Evolutionary conservation across 2,888 invertebrate species (phyloP), one percentile per base, ranked within the genome.

Genomic region (Amiota communis): DNA sequence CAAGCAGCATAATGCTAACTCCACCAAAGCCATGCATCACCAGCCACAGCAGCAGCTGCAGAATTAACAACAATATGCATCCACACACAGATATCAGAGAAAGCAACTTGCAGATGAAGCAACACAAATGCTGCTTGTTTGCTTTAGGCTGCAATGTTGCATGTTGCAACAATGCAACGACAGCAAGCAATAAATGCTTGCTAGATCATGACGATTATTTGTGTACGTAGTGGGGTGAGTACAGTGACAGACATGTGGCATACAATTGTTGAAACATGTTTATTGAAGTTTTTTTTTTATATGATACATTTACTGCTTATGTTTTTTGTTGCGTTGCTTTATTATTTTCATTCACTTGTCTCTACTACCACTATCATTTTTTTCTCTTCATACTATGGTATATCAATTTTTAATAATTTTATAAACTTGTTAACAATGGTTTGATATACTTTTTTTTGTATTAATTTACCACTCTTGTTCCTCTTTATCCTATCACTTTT

Each of bases 111-210:
- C 8, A 36, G 8, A 36, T 36, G 36, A 36, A 36, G 36, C 36
- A 15, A 15, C 53, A 53, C 53, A 59, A 59, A 59, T 59, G 59
- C 59, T 20, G 59, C 59, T 36, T 63, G 36, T 13, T 63, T 63
- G 63, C n/a, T n/a, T n/a, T 53, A 63, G 46, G 63, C 15, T 68
- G 67, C 67, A 51, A 68, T 68, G 67, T 68, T 68, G 67, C 67
- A 68, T 68, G 67, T 68, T 68, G 67, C 67, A 68, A 63, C 63
- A 63, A 46, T 8, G 12, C 63, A 11, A 23, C 2, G 17, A 53
- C 12, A 23, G 46, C 36, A 17, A 23, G 23, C 23, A 9, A 17
- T 9, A 63, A 9, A 2, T 53, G 53, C 53, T n/a, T 68, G 36
- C 15, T 51, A 20, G 53, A 68, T 36, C 36, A 36, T 36, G 36